Percentiles rank a stretch among this genome's conserved stretches.
phyloP scores from a whole-genome alignment of 2,113 vertebrate species.

The Hoplias malabaricus region DNA sequence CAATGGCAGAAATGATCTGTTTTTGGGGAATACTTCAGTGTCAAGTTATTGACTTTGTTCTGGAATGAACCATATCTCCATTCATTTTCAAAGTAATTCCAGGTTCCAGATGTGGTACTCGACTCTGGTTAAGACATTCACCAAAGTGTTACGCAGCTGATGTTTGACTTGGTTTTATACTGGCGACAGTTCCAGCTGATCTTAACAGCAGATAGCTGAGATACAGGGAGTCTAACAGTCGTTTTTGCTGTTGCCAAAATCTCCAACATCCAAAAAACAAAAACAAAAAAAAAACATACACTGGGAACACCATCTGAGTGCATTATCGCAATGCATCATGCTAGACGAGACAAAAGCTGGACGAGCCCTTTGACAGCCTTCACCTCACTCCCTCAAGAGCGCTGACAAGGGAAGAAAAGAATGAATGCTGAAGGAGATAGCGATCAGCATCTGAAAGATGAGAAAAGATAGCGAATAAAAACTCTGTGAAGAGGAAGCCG shows the following conservation, averaged over 20 bases:
- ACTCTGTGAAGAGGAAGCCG: slow-evolving; percentile 32
- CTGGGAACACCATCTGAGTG: slow-evolving; percentile 31
- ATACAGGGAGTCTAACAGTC: slow-evolving; percentile 47
- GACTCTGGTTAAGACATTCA: background rate
- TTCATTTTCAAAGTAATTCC: background rate
- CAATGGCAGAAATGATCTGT: background rate
- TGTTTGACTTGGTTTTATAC: background rate
- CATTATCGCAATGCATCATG: slow-evolving; percentile 44
- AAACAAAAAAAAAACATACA: slow-evolving; percentile 16
- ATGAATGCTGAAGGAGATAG: slow-evolving; percentile 67
- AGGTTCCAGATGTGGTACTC: background rate
- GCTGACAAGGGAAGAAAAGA: slow-evolving; percentile 62
- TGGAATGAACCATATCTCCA: background rate
- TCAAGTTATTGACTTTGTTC: background rate
- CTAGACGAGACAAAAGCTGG: slow-evolving; percentile 40
- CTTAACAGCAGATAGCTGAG: slow-evolving; percentile 37
- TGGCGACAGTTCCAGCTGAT: slow-evolving; percentile 50
- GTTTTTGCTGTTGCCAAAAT: slow-evolving; percentile 45
- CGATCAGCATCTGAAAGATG: slow-evolving; percentile 57
- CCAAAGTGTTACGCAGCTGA: background rate
- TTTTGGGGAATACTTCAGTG: background rate
- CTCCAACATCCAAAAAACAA: slow-evolving; percentile 39
- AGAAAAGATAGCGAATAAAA: slow-evolving; percentile 59
- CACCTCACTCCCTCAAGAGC: slow-evolving; percentile 41
- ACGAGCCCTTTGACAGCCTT: slow-evolving; percentile 46